A percentile compares a stretch with the other conserved stretches of the same genome.
Conservation (phyloP, 2,797 vertebrate species). For the Crax fasciolata region DNA sequence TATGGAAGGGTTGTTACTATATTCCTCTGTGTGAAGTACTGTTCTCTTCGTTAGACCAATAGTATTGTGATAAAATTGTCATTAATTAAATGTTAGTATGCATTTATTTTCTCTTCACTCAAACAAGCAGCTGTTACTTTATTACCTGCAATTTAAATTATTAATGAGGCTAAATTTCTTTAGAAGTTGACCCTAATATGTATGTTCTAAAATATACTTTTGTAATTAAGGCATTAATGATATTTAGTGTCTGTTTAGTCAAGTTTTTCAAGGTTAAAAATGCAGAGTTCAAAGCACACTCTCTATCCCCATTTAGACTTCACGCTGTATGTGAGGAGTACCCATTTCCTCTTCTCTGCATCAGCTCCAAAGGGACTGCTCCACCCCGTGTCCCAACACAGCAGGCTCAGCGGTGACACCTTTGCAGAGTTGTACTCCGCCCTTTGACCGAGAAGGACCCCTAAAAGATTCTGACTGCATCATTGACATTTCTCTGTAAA, state of each 20-base stretch:
- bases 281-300: not conserved
- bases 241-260: not conserved
- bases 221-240: not conserved
- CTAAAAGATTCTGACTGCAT: not conserved
- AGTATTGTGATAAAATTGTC: not conserved
- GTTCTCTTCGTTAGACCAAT: not conserved
- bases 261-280: not conserved
- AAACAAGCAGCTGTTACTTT: not conserved
- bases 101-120: not conserved
- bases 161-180: not conserved
- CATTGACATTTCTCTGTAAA: not conserved
- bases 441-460: not conserved
- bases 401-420: not conserved
- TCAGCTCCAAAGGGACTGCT: not conserved
- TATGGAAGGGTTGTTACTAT: not conserved
- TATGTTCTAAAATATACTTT: not conserved
- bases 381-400: not conserved
- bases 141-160: not conserved
- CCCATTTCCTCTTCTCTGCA: not conserved
- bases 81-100: not conserved
- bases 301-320: not conserved
- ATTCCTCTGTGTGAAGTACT: not conserved
- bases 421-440: not conserved
- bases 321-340: rapidly evolving
- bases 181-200: not conserved